Conservation (phyloP, 2,888 invertebrate species). For the Suillia variegata region DNA sequence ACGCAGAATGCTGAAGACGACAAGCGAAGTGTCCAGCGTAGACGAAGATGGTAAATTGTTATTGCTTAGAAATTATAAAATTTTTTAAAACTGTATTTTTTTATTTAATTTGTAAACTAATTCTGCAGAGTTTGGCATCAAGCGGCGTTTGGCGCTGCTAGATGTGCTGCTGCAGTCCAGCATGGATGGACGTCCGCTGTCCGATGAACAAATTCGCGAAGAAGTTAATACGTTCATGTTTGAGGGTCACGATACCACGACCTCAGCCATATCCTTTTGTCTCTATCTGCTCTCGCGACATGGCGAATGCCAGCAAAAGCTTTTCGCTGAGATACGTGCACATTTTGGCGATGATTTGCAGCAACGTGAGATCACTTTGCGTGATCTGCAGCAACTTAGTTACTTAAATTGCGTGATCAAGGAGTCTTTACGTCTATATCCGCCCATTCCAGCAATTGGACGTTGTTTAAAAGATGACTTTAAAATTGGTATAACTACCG, state of each 20-base stretch:
- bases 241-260: conserved; percentile 63
- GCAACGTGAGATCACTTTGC: conserved; percentile 34
- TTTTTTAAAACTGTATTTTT: neutral
- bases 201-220: conserved; percentile 67
- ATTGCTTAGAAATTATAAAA: too few relatives aligned
- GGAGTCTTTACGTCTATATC: conserved; percentile 69
- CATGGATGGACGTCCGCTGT: conserved; percentile 64
- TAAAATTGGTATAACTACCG: conserved; percentile 62
- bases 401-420: conserved; percentile 70
- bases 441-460: conserved; percentile 69
- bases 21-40: neutral
- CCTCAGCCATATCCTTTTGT: conserved; percentile 54
- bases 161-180: conserved; percentile 69
- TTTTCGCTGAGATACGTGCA: conserved; percentile 46
- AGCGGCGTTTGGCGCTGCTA: conserved; percentile 68
- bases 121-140: conserved; percentile 58
- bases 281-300: conserved; percentile 52
- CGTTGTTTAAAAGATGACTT: conserved; percentile 65
- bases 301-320: conserved; percentile 44
- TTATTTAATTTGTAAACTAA: neutral
- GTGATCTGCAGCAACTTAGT: conserved; percentile 43
- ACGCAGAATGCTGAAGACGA: conserved; percentile 32
- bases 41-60: conserved; percentile 25
- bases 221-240: conserved; percentile 79
- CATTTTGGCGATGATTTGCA: conserved; percentile 42